A percentile compares a stretch with the other conserved stretches of the same genome.
These are phyloP conservation scores for Adelognathus sp. DNA, from an alignment of 2,888 invertebrate genomes.

Conservation along the genomic window DNA sequence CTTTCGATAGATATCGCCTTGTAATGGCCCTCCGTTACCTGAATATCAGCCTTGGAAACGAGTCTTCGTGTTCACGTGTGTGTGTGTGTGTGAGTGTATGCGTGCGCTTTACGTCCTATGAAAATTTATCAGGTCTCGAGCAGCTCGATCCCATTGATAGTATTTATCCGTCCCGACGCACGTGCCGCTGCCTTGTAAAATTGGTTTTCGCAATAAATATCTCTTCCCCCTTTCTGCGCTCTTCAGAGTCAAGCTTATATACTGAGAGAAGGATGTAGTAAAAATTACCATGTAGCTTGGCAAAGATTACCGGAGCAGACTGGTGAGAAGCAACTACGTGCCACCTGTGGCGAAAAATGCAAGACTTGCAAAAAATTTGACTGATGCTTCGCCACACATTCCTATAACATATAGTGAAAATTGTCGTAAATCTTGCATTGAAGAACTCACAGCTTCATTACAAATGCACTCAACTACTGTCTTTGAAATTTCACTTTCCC, in stretches of 20 bases:
- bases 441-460: no score
- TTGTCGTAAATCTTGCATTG: no score
- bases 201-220: slow-evolving; percentile 32
- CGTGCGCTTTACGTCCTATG: slow-evolving; percentile 31
- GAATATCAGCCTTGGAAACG: slow-evolving; percentile 69
- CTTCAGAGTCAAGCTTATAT: slow-evolving; percentile 11
- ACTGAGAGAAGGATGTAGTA: no score
- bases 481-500: no score
- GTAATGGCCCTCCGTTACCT: slow-evolving; percentile 81
- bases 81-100: no score
- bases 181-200: slow-evolving; percentile 53
- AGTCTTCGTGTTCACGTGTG: neutral
- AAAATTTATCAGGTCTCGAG: slow-evolving; percentile 69
- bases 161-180: slow-evolving; percentile 50
- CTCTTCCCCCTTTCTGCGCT: slow-evolving; percentile 18
- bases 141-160: slow-evolving; percentile 35
- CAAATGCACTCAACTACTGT: no score
- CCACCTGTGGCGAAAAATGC: no score
- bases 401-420: no score
- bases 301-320: no score
- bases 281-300: neutral
- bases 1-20: slow-evolving; percentile 80
- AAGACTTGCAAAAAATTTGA: no score
- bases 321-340: no score
- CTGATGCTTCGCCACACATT: no score